These are phyloP conservation scores for Stylophora pistillata DNA, from an alignment of 64 coral and sea anemone species.

Conservation along the genomic window DNA sequence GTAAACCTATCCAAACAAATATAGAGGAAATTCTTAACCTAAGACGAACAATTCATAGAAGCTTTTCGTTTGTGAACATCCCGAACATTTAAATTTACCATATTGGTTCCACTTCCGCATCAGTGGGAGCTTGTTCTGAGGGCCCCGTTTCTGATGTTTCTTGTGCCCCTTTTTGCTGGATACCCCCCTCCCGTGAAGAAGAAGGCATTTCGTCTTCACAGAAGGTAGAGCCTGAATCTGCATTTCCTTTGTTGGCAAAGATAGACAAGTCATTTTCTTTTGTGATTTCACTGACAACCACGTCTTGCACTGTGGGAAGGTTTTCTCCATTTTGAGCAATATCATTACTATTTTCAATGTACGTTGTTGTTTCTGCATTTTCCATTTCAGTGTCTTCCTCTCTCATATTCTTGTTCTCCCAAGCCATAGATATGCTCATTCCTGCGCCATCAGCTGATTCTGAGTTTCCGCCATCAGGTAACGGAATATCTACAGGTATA, in stretches of 20 bases:
- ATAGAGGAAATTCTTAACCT: too few species aligned
- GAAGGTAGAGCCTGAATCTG: background rate
- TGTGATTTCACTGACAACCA: background rate
- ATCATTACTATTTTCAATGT: background rate
- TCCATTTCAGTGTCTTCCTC: constrained; percentile 5
- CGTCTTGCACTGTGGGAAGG: background rate
- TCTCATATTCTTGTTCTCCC: background rate
- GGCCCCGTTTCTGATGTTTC: background rate
- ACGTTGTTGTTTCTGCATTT: background rate
- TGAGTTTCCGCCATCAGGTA: background rate
- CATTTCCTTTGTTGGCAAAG: background rate
- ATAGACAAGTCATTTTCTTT: background rate
- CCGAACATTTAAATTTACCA: background rate
- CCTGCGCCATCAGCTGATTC: background rate
- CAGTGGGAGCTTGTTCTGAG: background rate
- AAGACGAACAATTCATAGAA: too few species aligned
- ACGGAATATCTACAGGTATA: background rate
- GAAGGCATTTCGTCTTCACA: background rate
- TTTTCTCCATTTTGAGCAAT: background rate
- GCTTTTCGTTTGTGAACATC: background rate
- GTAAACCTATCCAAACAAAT: too few species aligned
- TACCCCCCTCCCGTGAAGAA: background rate
- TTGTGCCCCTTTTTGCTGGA: background rate
- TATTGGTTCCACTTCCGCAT: background rate
- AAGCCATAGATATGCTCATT: background rate